phyloP scores from a whole-genome alignment of 1,140 invertebrate genomes.

The Camponotus vicinus region DNA sequence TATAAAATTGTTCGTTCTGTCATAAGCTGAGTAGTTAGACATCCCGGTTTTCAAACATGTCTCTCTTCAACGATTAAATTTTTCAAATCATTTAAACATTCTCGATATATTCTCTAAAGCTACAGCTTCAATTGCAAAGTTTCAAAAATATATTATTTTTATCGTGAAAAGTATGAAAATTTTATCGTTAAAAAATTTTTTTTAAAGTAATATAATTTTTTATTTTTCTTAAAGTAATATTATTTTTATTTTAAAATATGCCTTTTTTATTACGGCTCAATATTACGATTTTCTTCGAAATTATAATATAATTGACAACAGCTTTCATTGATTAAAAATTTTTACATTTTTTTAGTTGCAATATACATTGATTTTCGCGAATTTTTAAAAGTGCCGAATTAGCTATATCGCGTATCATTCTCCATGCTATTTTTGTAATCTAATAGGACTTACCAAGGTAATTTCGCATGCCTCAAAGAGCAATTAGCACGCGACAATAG shows the following conservation, averaged over 20 bases:
- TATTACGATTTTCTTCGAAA: no score
- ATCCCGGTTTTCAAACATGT: neutral
- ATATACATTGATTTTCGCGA: neutral
- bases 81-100: neutral
- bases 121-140: neutral
- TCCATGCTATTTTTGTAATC: constrained; percentile 17
- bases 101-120: no score
- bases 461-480: constrained; percentile 69
- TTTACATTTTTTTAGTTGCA: neutral
- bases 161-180: neutral
- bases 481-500: constrained; percentile 70
- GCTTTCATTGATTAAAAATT: neutral
- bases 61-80: neutral
- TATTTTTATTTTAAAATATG: neutral
- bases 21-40: neutral
- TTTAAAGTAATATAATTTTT: neutral
- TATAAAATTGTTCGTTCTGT: neutral
- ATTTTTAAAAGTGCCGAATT: neutral
- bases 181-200: neutral
- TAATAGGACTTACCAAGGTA: constrained; percentile 30
- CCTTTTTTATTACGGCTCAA: neutral
- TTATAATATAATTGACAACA: no score
- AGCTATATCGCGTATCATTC: neutral
- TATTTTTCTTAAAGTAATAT: neutral
- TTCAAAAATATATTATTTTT: neutral